Evolutionary conservation across 2,797 vertebrate species (phyloP), one percentile per base, ranked within the genome.

Genomic region (Micropoecilia bifurca): DNA sequence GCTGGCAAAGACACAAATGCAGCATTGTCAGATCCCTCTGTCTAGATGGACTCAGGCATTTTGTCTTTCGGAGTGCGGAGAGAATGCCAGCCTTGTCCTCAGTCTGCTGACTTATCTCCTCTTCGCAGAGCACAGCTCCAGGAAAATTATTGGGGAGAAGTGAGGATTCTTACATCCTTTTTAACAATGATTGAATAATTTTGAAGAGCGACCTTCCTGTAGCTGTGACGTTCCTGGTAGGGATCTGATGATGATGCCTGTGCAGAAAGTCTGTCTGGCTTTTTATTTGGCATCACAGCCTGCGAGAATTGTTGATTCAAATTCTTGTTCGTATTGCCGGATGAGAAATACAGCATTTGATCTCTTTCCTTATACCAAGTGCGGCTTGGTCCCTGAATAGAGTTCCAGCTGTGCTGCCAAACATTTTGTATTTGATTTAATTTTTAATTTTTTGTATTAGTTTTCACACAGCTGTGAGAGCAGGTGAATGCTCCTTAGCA

Each of bases 11-110:
- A 88, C 84, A 94, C 93, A 94, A 92, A 86, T 88, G 88, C 89
- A 50, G 86, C 89, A 94, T 94, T 94, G 94, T 94, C 86, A 81
- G 77, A 92, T 91, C 89, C 85, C 86, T 89, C 90, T 87, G 83
- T 92, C 92, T 88, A 85, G 88, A 94, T 90, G 88, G 89, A 92
- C 86, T 91, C 75, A 30, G 82, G 85, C 83, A 80, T 89, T 92
- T 92, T 89, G 90, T 93, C 83, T 91, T 90, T 87, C 86, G 85
- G 84, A 87, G 87, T 87, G 47, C 0, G 72, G 80, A 77, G 89
- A 94, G 90, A 95, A 95, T 93, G 85, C 83, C 87, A 89, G 87
- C 91, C 91, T 95, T 94, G 93, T 95, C 86, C 90, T 85, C 81
- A 77, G 84, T 36, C 10, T 50, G 80, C 86, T 90, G 92, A 85